phyloP scores from a whole-genome alignment of 2,888 invertebrate genomes.

The Calameuta idolon region DNA sequence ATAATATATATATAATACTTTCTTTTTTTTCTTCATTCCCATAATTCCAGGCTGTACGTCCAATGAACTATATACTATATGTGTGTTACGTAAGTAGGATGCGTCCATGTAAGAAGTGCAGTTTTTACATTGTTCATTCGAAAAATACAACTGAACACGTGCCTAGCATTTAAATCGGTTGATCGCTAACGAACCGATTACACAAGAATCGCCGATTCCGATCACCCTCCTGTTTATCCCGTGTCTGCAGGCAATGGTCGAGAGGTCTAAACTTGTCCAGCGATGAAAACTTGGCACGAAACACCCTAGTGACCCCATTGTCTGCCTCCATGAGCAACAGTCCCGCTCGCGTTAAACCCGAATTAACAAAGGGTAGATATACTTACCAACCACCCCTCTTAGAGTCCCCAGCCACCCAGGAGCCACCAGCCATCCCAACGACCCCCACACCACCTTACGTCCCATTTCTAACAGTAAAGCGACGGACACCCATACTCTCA shows the following conservation, averaged over 20 bases:
- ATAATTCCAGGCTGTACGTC: background rate
- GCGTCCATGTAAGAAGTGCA: too few species aligned
- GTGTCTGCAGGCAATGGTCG: conserved; percentile 4
- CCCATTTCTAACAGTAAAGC: conserved; percentile 50
- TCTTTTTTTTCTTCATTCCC: background rate
- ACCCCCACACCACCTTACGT: conserved; percentile 27
- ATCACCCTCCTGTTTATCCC: background rate
- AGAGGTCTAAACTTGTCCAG: conserved; percentile 55
- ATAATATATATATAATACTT: background rate
- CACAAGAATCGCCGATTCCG: background rate
- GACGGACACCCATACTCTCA: conserved; percentile 38
- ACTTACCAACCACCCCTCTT: conserved; percentile 38
- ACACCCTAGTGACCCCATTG: conserved; percentile 59
- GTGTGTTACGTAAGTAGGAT: background rate
- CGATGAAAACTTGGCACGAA: conserved; percentile 57
- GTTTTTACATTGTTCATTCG: too few species aligned
- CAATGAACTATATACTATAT: background rate
- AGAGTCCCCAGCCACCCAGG: conserved; percentile 18
- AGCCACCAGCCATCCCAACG: conserved; percentile 23
- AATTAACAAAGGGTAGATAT: conserved; percentile 59
- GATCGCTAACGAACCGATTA: background rate
- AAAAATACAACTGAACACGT: background rate
- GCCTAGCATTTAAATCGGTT: background rate
- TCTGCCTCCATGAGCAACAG: conserved; percentile 49
- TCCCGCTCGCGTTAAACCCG: conserved; percentile 53